These are phyloP conservation scores for Gymnosoma rotundatum DNA, from an alignment of 2,888 invertebrate species.

Conservation along the genomic window DNA sequence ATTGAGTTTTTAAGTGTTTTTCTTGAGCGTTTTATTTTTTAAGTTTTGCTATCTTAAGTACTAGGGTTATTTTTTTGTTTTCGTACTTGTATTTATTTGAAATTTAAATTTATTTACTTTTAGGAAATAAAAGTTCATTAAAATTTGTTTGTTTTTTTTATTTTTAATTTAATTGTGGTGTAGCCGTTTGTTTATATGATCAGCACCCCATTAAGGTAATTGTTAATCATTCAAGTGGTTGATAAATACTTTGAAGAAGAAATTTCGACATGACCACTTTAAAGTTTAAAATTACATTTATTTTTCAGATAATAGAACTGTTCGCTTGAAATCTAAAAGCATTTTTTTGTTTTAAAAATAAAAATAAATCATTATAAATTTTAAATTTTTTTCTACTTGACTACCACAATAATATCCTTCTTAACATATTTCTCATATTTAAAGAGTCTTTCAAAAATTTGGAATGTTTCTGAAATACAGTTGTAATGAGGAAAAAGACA, in stretches of 20 bases:
- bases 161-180: slow-evolving; percentile 14
- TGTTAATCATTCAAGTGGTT: slow-evolving; percentile 46
- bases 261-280: slow-evolving; percentile 41
- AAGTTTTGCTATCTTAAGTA: slow-evolving; percentile 47
- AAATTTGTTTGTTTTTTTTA: background rate
- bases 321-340: no score
- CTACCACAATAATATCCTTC: no score
- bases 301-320: background rate
- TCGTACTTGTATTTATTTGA: slow-evolving; percentile 26
- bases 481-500: no score
- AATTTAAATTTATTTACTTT: slow-evolving; percentile 33
- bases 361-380: no score
- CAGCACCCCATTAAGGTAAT: slow-evolving; percentile 49
- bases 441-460: no score
- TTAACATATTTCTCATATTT: no score
- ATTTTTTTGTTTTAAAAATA: no score
- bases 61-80: slow-evolving; percentile 23
- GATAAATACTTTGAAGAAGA: slow-evolving; percentile 42
- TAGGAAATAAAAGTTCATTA: slow-evolving; percentile 36
- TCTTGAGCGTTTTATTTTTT: slow-evolving; percentile 10
- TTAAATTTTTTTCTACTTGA: no score
- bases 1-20: slow-evolving; percentile 31
- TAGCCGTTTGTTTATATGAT: slow-evolving; percentile 32
- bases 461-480: no score
- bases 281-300: slow-evolving; percentile 13